Evolutionary conservation across 2,113 vertebrate species (phyloP).

Genomic region (Glaucidium brasilianum): DNA sequence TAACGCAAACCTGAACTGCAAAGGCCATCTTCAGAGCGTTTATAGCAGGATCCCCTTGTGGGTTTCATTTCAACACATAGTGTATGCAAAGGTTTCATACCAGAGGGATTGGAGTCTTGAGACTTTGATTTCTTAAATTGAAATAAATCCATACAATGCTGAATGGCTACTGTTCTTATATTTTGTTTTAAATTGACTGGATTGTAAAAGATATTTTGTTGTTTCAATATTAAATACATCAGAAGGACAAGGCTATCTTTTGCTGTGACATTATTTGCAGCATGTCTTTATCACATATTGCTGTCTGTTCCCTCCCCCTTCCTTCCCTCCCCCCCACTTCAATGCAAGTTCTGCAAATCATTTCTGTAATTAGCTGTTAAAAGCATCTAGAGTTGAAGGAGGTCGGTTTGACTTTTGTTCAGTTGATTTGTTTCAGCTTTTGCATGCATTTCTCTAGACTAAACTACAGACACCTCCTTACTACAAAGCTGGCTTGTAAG

Average conservation of each 20-base stretch:
- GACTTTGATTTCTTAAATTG: background rate
- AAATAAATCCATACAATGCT: background rate
- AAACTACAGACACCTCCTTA: background rate
- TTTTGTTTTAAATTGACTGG: background rate
- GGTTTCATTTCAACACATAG: background rate
- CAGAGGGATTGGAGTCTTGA: background rate
- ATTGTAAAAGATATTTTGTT: background rate
- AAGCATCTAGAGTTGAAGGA: background rate
- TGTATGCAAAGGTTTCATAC: background rate
- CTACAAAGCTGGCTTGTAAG: background rate
- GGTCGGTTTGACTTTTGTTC: background rate
- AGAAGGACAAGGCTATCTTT: background rate
- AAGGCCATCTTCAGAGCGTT: background rate
- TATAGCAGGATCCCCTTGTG: background rate
- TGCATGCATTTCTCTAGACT: background rate
- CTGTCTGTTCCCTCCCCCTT: background rate
- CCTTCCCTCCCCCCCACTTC: rapidly evolving
- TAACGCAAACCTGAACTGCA: background rate
- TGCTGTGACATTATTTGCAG: background rate
- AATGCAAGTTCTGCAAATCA: background rate
- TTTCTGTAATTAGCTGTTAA: background rate
- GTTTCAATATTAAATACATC: background rate
- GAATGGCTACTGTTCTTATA: background rate
- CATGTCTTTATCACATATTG: background rate
- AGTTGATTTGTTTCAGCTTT: background rate